A percentile compares a stretch with the other conserved stretches of the same genome.
These are phyloP conservation scores for Drosophila mimetica DNA, from an alignment of 2,888 invertebrate species.

Conservation along the genomic window DNA sequence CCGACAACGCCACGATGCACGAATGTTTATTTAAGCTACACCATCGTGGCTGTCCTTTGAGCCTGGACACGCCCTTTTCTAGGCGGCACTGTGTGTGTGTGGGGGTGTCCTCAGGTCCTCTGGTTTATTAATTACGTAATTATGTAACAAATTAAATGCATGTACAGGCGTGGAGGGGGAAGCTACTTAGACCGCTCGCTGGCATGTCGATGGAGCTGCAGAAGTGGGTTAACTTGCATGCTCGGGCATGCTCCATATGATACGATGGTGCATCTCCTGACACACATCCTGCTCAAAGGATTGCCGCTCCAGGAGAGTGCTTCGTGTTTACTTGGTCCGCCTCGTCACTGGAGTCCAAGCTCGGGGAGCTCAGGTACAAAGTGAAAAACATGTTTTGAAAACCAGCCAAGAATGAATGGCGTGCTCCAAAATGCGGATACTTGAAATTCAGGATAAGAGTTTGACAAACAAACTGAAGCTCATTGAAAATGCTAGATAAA, in stretches of 20 bases:
- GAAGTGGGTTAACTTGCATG: slow-evolving; percentile 60
- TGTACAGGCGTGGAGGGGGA: slow-evolving; percentile 22
- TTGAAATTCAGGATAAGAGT: slow-evolving; percentile 33
- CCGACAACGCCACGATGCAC: slow-evolving; percentile 46
- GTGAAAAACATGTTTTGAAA: slow-evolving; percentile 24
- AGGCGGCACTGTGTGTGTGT: slow-evolving; percentile 11
- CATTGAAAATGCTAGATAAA: slow-evolving; percentile 20
- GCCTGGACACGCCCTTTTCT: slow-evolving; percentile 44
- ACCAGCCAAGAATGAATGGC: slow-evolving; percentile 23
- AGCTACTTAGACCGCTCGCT: slow-evolving; percentile 58
- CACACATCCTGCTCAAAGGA: slow-evolving; percentile 34
- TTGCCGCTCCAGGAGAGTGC: slow-evolving; percentile 29
- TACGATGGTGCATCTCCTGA: slow-evolving; percentile 25
- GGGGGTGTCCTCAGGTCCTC: slow-evolving; percentile 18
- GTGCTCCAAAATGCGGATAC: slow-evolving; percentile 12
- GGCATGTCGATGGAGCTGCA: slow-evolving; percentile 36
- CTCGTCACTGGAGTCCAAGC: slow-evolving; percentile 20
- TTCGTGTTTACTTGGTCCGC: slow-evolving; percentile 45
- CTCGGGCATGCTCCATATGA: slow-evolving; percentile 29
- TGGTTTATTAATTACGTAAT: slow-evolving; percentile 75
- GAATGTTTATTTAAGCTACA: slow-evolving; percentile 54
- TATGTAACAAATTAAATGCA: slow-evolving; percentile 73
- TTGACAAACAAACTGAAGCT: slow-evolving; percentile 16
- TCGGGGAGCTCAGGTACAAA: slow-evolving; percentile 20
- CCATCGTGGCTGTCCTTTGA: slow-evolving; percentile 25